Evolutionary conservation across 2,888 invertebrate species (phyloP).

Genomic region (Euspilapteryx auroguttella): DNA sequence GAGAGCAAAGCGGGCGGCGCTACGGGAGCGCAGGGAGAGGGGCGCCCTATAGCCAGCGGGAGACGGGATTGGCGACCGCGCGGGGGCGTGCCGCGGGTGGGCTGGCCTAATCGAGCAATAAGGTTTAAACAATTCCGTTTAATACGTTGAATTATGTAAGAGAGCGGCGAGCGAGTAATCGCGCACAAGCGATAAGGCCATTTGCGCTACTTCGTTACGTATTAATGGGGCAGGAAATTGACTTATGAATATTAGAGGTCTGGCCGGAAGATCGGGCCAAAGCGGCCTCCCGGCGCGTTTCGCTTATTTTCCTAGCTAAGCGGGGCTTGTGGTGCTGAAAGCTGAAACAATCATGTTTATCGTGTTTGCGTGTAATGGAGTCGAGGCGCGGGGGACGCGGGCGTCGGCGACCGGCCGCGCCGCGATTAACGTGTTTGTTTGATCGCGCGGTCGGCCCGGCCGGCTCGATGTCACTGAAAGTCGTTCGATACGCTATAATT

Average conservation of each 20-base stretch:
- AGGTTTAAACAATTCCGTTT: constrained; percentile 65
- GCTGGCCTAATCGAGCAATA: constrained; percentile 61
- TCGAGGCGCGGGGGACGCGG: no score
- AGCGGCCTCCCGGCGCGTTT: constrained; percentile 40
- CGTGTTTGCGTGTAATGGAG: no score
- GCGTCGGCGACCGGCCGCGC: no score
- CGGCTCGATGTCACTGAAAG: no score
- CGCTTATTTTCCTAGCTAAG: constrained; percentile 51
- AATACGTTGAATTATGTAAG: constrained; percentile 64
- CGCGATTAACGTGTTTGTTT: constrained; percentile 47
- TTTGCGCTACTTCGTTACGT: constrained; percentile 62
- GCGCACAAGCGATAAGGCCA: constrained; percentile 62
- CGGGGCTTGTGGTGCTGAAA: no score
- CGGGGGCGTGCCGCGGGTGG: constrained; percentile 53
- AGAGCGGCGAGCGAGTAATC: constrained; percentile 59
- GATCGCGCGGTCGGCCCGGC: no score
- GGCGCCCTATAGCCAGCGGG: no score
- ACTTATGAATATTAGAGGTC: constrained; percentile 62
- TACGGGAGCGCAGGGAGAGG: constrained; percentile 16
- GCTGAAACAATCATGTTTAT: constrained; percentile 53
- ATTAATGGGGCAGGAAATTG: constrained; percentile 62
- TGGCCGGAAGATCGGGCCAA: constrained; percentile 37
- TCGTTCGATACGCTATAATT: no score
- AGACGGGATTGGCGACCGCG: constrained; percentile 47
- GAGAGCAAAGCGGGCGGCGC: constrained; percentile 24